Percentiles rank a stretch among this genome's conserved stretches.
Evolutionary conservation across 2,888 invertebrate genomes (phyloP).

Genomic region (Spodoptera littoralis): DNA sequence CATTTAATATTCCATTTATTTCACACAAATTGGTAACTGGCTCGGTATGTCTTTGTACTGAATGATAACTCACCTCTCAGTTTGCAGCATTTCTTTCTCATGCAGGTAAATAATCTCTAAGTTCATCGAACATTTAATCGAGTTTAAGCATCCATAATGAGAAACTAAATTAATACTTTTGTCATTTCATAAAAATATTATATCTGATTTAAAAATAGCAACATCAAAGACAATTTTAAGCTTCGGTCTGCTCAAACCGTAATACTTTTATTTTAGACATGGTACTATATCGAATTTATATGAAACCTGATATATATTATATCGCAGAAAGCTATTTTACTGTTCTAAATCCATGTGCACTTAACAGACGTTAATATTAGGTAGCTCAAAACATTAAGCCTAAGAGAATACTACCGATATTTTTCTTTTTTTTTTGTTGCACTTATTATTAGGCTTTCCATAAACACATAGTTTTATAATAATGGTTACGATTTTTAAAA

Average conservation of each 20-base stretch:
- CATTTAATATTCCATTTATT: constrained; percentile 55
- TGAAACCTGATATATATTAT: constrained; percentile 74
- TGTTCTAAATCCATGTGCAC: constrained; percentile 85
- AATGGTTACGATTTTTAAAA: constrained; percentile 83
- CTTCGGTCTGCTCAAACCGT: constrained; percentile 73
- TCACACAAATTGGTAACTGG: constrained; percentile 82
- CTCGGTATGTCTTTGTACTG: constrained; percentile 84
- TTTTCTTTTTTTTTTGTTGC: constrained; percentile 78
- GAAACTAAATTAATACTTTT: constrained; percentile 85
- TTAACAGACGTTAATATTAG: constrained; percentile 81
- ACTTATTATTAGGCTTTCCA: constrained; percentile 86
- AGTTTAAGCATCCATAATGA: constrained; percentile 72
- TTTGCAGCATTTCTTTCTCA: constrained; percentile 75
- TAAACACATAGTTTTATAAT: constrained; percentile 77
- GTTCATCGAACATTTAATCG: constrained; percentile 69
- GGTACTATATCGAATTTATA: constrained; percentile 77
- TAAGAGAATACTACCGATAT: constrained; percentile 83
- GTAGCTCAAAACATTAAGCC: constrained; percentile 86
- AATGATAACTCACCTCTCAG: constrained; percentile 64
- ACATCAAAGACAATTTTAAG: constrained; percentile 72
- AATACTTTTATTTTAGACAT: constrained; percentile 81
- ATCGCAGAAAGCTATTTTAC: constrained; percentile 81
- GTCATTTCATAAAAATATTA: constrained; percentile 87
- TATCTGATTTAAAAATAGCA: constrained; percentile 79
- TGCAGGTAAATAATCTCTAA: constrained; percentile 64